Percentiles rank a stretch among this genome's conserved stretches.
Evolutionary conservation across 1,140 invertebrate genomes (phyloP).

Genomic region (Colletes latitarsis): DNA sequence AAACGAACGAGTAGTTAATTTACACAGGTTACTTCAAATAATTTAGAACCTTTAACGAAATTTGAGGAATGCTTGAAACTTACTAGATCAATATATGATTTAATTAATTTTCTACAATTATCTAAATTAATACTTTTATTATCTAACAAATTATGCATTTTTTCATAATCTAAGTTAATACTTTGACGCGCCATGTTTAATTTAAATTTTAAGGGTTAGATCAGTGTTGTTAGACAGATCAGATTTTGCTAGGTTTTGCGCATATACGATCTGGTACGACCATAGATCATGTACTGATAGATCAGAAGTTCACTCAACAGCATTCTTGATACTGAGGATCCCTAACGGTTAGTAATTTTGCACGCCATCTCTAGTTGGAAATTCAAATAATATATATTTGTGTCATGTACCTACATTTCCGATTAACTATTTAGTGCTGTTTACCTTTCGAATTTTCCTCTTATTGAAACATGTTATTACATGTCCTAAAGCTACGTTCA

Average conservation of each 20-base stretch:
- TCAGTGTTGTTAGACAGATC: neutral
- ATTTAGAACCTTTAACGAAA: conserved; percentile 5
- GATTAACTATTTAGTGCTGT: no score
- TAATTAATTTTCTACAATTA: conserved; percentile 83
- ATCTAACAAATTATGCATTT: conserved; percentile 72
- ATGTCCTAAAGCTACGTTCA: neutral
- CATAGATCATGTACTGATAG: no score
- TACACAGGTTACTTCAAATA: neutral
- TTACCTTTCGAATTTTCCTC: no score
- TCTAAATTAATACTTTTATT: conserved; percentile 79
- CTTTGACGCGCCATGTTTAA: conserved; percentile 66
- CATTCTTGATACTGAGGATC: no score
- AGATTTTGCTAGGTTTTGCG: no score
- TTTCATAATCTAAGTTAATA: conserved; percentile 67
- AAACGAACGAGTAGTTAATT: conserved; percentile 65
- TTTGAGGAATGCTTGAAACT: conserved; percentile 45
- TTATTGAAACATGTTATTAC: no score
- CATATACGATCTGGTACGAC: no score
- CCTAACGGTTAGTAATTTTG: no score
- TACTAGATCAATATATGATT: conserved; percentile 84
- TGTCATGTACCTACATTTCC: no score
- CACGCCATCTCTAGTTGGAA: no score
- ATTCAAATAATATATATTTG: no score
- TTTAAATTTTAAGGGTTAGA: conserved; percentile 36
- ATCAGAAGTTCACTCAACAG: no score